Base-by-base conservation (phyloP, 2,888 invertebrate species). In the Hemithea aestivaria region DNA sequence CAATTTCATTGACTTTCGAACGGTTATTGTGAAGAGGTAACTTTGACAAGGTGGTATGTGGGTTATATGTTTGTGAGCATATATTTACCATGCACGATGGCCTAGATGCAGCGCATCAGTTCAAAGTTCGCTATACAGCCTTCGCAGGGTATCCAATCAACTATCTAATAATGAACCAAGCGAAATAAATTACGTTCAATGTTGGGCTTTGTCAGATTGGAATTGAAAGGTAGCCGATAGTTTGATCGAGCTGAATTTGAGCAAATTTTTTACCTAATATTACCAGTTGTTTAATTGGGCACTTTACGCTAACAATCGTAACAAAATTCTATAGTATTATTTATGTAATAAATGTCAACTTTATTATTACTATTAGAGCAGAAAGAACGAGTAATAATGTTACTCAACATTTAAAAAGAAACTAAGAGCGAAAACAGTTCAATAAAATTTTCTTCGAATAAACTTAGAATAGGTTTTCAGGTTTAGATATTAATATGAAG, bases 91-190 rank as follows among this genome's bases (percentile, higher is more conserved):
- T 39, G 35, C 39, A 40, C 41, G 31, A 36, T 49, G 52, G 58
- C 66, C 66, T 59, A 66, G 57, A 59, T 63, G 54, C 45, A 27
- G 48, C 51, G 49, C 58, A 65, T 66, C 67, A 44, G 73, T 78
- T 82, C 83, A 84, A 75, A 83, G 82, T 77, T 83, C 80, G 68
- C 60, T 43, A 16, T 40, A 49, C 68, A 75, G 62, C 82, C 83
- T 84, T 84, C 83, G 51, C 55, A 44, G 61, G 51, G 62, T 62
- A 73, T 62, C 78, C 76, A 78, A 79, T 81, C 81, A 79, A 79
- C 78, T 77, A 76, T 77, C 79, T 80, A 82, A n/a, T n/a, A n/a
- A 83, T 76, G 69, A 74, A 72, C 45, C 27, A 43, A 44, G 58
- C 61, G 51, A 70, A 65, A 68, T 73, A 72, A 70, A 70, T 71